Evolutionary conservation across 2,888 invertebrate species (phyloP).

Genomic region (Shargacucullia verbasci): DNA sequence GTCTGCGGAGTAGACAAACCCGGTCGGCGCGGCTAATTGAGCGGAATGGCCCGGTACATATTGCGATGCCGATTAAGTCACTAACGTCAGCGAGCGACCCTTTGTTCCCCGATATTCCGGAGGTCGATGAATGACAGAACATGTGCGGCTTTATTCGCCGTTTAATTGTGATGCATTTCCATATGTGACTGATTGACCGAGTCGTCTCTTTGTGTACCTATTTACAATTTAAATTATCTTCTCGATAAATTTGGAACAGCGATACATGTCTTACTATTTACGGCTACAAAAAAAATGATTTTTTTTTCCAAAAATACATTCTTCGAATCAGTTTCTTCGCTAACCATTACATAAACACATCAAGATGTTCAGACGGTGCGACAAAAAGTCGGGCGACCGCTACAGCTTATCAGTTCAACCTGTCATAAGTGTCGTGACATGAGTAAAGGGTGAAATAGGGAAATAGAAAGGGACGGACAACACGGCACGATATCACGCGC

Average conservation of each 20-base stretch:
- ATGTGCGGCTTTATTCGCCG: slow-evolving; percentile 36
- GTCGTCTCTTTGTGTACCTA: slow-evolving; percentile 9
- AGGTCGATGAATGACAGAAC: slow-evolving; percentile 45
- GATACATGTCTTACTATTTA: not conserved
- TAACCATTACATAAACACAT: slow-evolving; percentile 13
- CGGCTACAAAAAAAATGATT: not conserved
- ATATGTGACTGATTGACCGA: slow-evolving; percentile 32
- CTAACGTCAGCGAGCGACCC: slow-evolving; percentile 58
- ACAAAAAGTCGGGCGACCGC: slow-evolving; percentile 51
- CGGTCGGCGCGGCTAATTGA: slow-evolving; percentile 80
- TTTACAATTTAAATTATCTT: slow-evolving; percentile 21
- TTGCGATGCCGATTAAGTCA: slow-evolving; percentile 60
- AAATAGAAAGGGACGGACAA: slow-evolving; percentile 68
- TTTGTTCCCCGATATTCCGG: slow-evolving; percentile 22
- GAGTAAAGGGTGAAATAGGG: slow-evolving; percentile 66
- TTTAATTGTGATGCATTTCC: slow-evolving; percentile 39
- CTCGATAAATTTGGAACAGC: not conserved
- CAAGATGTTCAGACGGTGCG: slow-evolving; percentile 4
- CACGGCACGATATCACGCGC: slow-evolving; percentile 72
- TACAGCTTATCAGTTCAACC: slow-evolving; percentile 64
- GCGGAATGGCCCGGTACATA: slow-evolving; percentile 76
- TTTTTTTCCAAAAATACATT: not conserved
- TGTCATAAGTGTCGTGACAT: slow-evolving; percentile 57
- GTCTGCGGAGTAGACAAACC: slow-evolving; percentile 75
- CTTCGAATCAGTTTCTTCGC: slow-evolving; percentile 6